Evolutionary conservation across 1,140 invertebrate species (phyloP), one percentile per base, ranked within the genome.

Genomic region (Drosophila murphyi): DNA sequence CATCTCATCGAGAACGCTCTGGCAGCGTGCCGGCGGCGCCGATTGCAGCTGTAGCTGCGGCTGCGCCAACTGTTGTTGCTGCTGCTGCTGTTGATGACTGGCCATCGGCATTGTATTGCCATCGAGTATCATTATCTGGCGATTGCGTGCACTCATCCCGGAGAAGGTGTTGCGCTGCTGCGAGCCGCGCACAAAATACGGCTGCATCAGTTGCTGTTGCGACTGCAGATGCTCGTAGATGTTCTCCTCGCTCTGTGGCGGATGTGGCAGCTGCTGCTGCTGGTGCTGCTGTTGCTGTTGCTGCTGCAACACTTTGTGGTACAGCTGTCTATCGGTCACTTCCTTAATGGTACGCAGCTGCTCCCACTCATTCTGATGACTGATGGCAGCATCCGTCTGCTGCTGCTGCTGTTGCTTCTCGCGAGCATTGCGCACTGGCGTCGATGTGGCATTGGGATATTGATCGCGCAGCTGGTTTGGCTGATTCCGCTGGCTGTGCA

Each of bases 81-180:
- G 20, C 20, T 20, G 3, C 10, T 39, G 37, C 7, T 43, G 10
- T n/a, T n/a, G 10, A 43, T 43, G 2, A 4, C 1, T 43, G 3
- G 68, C 2, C 41, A 47, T 5, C 7, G 48, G 5, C n/a, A 85
- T 80, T 29, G 74, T 69, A 12, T 50, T 73, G 1, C 64, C 74
- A 37, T 77, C 78, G 4, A 78, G 39, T 5, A 78, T 79, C 73
- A 76, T 85, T 7, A 78, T 41, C 51, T 85, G 83, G 0, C 79
- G 72, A 76, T 80, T 85, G 39, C 76, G 78, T 6, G 65, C 69
- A 51, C 76, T 72, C 55, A 82, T 57, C 5, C 89, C 87, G 4
- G 76, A 78, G 69, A 92, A 90, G 32, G 91, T 92, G 43, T 89
- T 92, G 4, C 92, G 76, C 61, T 92, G 90, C n/a, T 75, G 57